phyloP scores from a whole-genome alignment of 2,113 vertebrate species.

The Otocyon megalotis region DNA sequence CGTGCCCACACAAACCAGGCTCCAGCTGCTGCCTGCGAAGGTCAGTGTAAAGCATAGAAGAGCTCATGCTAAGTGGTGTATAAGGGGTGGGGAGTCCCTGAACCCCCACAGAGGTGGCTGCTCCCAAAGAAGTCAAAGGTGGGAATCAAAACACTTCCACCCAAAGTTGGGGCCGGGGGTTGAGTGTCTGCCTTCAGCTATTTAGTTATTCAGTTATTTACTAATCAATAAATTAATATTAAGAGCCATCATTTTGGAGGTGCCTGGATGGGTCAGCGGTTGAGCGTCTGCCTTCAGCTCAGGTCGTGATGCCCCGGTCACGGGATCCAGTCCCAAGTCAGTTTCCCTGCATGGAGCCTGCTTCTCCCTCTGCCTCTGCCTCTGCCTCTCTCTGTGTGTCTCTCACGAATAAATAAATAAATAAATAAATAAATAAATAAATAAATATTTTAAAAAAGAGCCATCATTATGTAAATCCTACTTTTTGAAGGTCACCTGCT shows the following conservation, averaged over 20 bases:
- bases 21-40: not conserved
- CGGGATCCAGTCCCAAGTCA: no score
- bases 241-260: not conserved
- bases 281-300: no score
- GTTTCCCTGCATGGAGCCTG: no score
- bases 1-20: not conserved
- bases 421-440: no score
- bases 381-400: no score
- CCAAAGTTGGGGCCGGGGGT: not conserved
- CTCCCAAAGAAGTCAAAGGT: not conserved
- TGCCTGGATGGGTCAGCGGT: no score
- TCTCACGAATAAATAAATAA: no score
- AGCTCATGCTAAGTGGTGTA: not conserved
- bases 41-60: not conserved
- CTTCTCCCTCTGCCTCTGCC: no score
- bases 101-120: not conserved
- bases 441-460: not conserved
- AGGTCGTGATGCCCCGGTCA: no score
- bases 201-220: no score
- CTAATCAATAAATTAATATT: not conserved
- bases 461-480: not conserved
- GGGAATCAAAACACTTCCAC: not conserved
- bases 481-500: not conserved
- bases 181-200: no score
- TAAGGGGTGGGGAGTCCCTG: rapidly evolving